Conservation (phyloP, 2,797 vertebrate species). For the Pyrocephalus nanus region DNA sequence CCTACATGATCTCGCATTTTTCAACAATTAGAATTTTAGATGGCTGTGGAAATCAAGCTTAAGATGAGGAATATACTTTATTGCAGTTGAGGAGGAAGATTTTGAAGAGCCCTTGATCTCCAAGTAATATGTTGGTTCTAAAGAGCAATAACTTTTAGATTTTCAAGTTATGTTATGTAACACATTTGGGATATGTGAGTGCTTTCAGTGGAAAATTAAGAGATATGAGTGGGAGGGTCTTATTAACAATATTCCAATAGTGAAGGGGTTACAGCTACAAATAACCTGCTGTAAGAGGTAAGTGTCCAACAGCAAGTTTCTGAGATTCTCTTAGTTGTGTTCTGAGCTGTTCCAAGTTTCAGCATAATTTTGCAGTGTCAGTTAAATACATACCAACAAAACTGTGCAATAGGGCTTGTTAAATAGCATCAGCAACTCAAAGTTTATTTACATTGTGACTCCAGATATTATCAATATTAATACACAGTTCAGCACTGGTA, state of each 20-base stretch:
- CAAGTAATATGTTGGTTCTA: background rate
- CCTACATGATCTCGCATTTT: background rate
- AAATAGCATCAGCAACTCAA: background rate
- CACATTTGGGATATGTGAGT: background rate
- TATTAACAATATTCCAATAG: background rate
- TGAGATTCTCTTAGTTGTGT: background rate
- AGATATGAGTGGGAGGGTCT: background rate
- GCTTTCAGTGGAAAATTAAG: background rate
- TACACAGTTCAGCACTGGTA: background rate
- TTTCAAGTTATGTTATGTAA: background rate
- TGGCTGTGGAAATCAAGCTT: background rate
- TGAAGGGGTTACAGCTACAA: background rate
- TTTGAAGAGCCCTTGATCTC: background rate
- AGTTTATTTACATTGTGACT: background rate
- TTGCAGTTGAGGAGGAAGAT: background rate
- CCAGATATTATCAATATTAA: background rate
- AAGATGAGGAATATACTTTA: background rate
- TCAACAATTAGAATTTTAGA: background rate
- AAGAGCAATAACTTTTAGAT: background rate
- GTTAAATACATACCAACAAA: background rate
- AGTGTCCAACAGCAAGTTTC: background rate
- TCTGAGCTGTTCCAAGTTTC: background rate
- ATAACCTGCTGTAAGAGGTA: background rate
- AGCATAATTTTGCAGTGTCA: background rate
- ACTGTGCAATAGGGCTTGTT: background rate